These are phyloP conservation scores for Hydractinia symbiolongicarpus DNA, from an alignment of 30 jellyfish, hydroid and myxozoan genomes.

Conservation along the genomic window DNA sequence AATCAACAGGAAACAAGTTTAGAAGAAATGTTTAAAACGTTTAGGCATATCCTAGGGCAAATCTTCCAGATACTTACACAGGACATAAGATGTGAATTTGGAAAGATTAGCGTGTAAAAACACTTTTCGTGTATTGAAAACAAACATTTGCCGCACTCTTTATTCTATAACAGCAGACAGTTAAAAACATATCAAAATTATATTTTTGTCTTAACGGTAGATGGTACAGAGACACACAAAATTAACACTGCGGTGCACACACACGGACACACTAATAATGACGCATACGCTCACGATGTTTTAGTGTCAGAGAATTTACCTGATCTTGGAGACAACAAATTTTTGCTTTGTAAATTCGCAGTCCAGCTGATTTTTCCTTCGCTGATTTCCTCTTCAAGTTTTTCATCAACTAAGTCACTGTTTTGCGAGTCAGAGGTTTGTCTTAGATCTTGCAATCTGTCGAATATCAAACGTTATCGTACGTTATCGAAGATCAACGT, in stretches of 20 bases:
- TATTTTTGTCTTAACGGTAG: neutral
- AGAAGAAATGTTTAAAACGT: too few species aligned
- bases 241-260: neutral
- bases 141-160: too few species aligned
- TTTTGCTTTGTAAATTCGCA: conserved; percentile 3
- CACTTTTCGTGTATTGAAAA: too few species aligned
- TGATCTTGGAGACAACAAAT: conserved; percentile 1
- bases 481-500: too few species aligned
- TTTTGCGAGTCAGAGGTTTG: conserved; percentile 1
- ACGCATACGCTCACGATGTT: neutral
- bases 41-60: too few species aligned
- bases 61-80: too few species aligned
- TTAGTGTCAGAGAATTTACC: neutral
- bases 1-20: too few species aligned
- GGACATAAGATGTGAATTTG: too few species aligned
- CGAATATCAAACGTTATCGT: neutral
- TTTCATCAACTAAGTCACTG: neutral
- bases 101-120: too few species aligned
- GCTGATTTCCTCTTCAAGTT: neutral
- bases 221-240: neutral
- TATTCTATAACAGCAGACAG: too few species aligned
- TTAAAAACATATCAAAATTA: neutral
- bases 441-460: neutral
- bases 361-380: neutral
- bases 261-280: neutral